phyloP scores from a whole-genome alignment of 2,888 invertebrate genomes.

The Uloborus plumipes region DNA sequence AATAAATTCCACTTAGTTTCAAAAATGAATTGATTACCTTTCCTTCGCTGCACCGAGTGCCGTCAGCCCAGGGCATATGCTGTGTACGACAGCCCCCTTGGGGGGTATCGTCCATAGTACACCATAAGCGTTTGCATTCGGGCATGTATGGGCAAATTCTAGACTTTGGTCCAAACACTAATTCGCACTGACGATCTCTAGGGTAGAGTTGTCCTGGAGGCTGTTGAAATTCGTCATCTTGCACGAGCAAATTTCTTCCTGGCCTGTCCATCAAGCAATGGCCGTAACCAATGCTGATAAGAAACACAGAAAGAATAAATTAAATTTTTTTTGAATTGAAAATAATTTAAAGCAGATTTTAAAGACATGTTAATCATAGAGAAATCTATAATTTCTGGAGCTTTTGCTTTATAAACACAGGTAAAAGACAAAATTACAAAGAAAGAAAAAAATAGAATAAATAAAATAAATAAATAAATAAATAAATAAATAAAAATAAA shows the following conservation, averaged over 20 bases:
- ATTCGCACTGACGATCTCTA: slow-evolving; percentile 84
- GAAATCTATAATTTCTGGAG: no score
- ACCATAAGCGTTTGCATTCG: slow-evolving; percentile 84
- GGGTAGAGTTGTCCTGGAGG: slow-evolving; percentile 82
- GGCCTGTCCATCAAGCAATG: slow-evolving; percentile 82
- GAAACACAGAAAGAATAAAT: no score
- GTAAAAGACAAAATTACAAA: no score
- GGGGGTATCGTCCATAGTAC: slow-evolving; percentile 76
- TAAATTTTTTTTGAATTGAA: neutral
- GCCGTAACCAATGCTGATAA: slow-evolving; percentile 78
- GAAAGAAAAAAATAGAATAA: no score
- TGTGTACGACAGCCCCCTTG: slow-evolving; percentile 81
- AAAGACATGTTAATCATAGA: no score
- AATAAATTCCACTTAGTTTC: no score
- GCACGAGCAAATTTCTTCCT: slow-evolving; percentile 69
- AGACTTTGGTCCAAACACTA: slow-evolving; percentile 82
- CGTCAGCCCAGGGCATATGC: slow-evolving; percentile 92
- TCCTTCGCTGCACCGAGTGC: slow-evolving; percentile 80
- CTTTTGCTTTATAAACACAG: no score
- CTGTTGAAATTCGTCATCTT: slow-evolving; percentile 46
- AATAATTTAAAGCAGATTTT: neutral
- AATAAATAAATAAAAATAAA: no score
- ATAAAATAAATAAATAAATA: no score
- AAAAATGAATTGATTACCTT: slow-evolving; percentile 68
- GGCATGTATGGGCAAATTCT: slow-evolving; percentile 79